phyloP scores from a whole-genome alignment of 2,113 vertebrate species.

The Percopsis transmontana region DNA sequence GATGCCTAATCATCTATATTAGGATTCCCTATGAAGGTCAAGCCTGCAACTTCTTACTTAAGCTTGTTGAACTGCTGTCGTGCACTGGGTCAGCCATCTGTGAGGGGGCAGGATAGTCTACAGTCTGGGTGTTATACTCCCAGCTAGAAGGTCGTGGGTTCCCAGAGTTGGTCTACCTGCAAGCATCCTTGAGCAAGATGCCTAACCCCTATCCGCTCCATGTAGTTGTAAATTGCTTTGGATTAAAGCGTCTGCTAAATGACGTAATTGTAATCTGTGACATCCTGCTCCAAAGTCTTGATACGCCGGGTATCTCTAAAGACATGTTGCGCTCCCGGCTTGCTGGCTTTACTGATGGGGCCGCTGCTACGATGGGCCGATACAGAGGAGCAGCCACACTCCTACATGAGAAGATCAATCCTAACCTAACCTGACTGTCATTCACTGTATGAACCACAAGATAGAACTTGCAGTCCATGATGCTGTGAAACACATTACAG shows the following conservation, averaged over 20 bases:
- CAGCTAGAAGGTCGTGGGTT: no score
- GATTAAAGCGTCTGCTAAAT: no score
- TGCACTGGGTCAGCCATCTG: not conserved
- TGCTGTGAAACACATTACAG: slow-evolving; percentile 1
- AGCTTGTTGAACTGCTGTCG: not conserved
- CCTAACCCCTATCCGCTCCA: no score
- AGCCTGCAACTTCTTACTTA: not conserved
- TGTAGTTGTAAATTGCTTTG: no score
- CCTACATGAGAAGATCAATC: not conserved
- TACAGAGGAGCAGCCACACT: not conserved
- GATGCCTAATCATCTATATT: not conserved
- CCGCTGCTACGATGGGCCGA: no score
- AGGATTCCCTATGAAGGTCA: not conserved
- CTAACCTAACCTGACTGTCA: not conserved
- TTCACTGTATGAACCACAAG: not conserved
- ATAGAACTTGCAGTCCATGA: not conserved
- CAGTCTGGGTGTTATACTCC: no score
- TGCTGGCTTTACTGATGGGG: not conserved
- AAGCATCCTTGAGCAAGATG: no score
- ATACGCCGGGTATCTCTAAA: not conserved
- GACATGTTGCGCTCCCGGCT: not conserved
- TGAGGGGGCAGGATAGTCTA: no score
- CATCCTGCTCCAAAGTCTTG: not conserved
- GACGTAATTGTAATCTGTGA: no score
- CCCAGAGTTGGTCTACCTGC: no score